Percentiles rank a stretch among this genome's conserved stretches.
phyloP scores from a whole-genome alignment of 2,113 vertebrate genomes.

The Furnarius figulus region DNA sequence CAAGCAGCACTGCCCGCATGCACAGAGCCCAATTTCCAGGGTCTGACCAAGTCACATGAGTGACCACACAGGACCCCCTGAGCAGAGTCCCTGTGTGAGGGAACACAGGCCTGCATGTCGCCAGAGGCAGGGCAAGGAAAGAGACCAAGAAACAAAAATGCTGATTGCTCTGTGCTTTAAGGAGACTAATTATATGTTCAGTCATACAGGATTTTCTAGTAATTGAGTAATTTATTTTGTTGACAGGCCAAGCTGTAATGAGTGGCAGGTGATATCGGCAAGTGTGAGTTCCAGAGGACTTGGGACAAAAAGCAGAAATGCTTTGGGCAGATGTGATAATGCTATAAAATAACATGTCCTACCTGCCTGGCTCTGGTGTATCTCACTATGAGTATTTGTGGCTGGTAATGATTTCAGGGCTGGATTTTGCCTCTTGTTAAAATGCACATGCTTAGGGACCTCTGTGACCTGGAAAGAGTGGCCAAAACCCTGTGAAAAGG shows the following conservation, averaged over 20 bases:
- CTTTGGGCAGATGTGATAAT: not conserved
- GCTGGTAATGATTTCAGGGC: not conserved
- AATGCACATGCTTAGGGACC: not conserved
- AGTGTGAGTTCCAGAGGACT: not conserved
- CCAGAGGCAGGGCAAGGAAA: not conserved
- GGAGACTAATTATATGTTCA: not conserved
- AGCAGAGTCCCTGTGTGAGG: not conserved
- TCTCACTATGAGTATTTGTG: not conserved
- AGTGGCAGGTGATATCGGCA: not conserved
- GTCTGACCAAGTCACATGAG: conserved; percentile 72
- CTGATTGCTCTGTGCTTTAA: not conserved
- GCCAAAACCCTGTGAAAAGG: not conserved
- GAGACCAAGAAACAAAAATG: not conserved
- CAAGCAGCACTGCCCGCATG: conserved; percentile 73
- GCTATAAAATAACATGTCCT: not conserved
- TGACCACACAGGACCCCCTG: not conserved
- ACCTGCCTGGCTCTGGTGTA: not conserved
- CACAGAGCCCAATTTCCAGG: conserved; percentile 81
- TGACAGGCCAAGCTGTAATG: not conserved
- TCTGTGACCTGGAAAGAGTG: not conserved
- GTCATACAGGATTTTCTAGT: conserved; percentile 1
- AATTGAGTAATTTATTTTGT: not conserved
- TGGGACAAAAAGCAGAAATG: not conserved
- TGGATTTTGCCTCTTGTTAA: not conserved
- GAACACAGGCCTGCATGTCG: accelerated